Evolutionary conservation across 1,140 invertebrate species (phyloP).

Genomic region (Agrilus planipennis): DNA sequence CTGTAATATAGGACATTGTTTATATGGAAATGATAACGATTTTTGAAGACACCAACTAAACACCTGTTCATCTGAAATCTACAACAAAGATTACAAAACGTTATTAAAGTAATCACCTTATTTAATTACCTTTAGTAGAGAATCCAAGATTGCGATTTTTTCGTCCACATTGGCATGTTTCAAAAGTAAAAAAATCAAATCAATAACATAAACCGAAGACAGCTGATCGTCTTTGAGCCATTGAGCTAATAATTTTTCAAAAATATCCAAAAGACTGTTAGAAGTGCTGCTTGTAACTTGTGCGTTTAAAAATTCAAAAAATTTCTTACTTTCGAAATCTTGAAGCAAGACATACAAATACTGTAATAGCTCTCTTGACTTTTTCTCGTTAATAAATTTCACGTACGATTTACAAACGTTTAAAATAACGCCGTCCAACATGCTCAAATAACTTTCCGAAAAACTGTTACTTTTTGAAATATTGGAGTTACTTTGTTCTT

Average conservation of each 20-base stretch:
- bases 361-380: slow-evolving; percentile 29
- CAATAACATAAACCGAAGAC: slow-evolving; percentile 37
- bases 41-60: slow-evolving; percentile 35
- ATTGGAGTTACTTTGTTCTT: not conserved
- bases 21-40: slow-evolving; percentile 37
- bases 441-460: not conserved
- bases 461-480: not conserved
- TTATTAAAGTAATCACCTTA: slow-evolving; percentile 1
- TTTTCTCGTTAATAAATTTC: slow-evolving; percentile 32
- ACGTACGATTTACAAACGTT: slow-evolving; percentile 40
- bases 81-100: slow-evolving; percentile 1
- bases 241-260: slow-evolving; percentile 35
- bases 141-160: slow-evolving; percentile 39
- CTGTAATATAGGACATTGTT: slow-evolving; percentile 35
- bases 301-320: slow-evolving; percentile 29
- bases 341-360: slow-evolving; percentile 33
- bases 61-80: slow-evolving; percentile 12
- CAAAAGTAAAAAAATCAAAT: slow-evolving; percentile 47
- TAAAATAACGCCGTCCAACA: slow-evolving; percentile 37
- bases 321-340: slow-evolving; percentile 34
- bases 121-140: slow-evolving; percentile 36
- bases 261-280: slow-evolving; percentile 35
- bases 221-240: slow-evolving; percentile 36
- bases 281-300: slow-evolving; percentile 27
- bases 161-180: slow-evolving; percentile 36